Evolutionary conservation across 1,140 invertebrate species (phyloP).

Genomic region (Drosophila pseudoobscura): DNA sequence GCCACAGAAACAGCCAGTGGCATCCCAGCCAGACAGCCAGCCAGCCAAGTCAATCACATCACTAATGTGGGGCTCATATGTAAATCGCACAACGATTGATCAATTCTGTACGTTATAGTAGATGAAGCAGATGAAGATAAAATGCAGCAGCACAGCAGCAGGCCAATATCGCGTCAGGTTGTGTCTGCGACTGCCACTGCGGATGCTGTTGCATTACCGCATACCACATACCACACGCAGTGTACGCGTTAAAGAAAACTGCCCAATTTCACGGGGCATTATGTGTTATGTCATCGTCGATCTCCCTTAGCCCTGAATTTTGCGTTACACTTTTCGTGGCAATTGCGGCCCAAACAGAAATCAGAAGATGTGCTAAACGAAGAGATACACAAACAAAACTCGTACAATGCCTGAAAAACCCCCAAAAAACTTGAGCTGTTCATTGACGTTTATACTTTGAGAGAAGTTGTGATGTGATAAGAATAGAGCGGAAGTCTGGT

Average conservation of each 20-base stretch:
- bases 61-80: constrained; percentile 53
- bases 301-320: constrained; percentile 48
- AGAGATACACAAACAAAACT: constrained; percentile 26
- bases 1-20: constrained; percentile 11
- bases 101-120: constrained; percentile 44
- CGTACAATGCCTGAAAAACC: constrained; percentile 9
- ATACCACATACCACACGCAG: neutral
- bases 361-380: constrained; percentile 59
- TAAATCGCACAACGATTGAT: constrained; percentile 64
- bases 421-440: constrained; percentile 1
- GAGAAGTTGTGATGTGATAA: constrained; percentile 26
- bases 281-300: constrained; percentile 65
- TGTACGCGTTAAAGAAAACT: no score
- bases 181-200: constrained; percentile 13
- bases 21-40: constrained; percentile 1
- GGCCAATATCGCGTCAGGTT: no score
- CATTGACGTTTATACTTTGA: constrained; percentile 12
- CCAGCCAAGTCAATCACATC: constrained; percentile 40
- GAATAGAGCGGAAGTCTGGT: constrained; percentile 7
- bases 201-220: constrained; percentile 15
- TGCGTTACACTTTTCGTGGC: constrained; percentile 53
- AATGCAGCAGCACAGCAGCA: constrained; percentile 21
- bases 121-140: constrained; percentile 11
- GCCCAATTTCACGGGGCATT: constrained; percentile 22
- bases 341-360: constrained; percentile 38